Evolutionary conservation across 1,140 invertebrate species (phyloP).

Genomic region (Dufourea novaeangliae): DNA sequence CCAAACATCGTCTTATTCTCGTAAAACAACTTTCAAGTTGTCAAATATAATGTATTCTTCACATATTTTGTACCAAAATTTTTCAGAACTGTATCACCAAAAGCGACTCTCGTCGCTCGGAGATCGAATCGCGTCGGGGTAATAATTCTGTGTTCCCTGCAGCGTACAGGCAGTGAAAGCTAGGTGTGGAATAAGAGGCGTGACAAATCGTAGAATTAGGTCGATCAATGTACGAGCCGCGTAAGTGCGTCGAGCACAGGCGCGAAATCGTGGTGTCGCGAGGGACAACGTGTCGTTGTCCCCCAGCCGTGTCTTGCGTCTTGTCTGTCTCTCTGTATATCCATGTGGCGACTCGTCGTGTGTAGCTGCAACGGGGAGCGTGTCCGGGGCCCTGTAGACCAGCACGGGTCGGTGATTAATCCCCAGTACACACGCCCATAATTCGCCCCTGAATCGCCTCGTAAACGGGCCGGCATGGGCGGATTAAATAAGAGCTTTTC

Average conservation of each 20-base stretch:
- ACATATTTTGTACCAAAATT: too few species aligned
- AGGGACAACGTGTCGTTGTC: constrained; percentile 6
- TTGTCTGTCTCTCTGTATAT: constrained; percentile 35
- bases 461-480: constrained; percentile 44
- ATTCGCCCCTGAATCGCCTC: constrained; percentile 65
- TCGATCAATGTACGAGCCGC: constrained; percentile 62
- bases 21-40: too few species aligned
- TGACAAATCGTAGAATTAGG: constrained; percentile 73
- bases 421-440: constrained; percentile 54
- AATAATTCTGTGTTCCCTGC: constrained; percentile 48
- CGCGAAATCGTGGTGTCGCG: constrained; percentile 42
- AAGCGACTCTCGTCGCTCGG: constrained; percentile 1
- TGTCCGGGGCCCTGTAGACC: constrained; percentile 20
- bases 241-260: constrained; percentile 51
- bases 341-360: too few species aligned
- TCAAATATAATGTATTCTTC: too few species aligned
- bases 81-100: too few species aligned
- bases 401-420: constrained; percentile 57
- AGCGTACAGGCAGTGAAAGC: constrained; percentile 68
- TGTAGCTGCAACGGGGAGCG: constrained; percentile 1
- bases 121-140: neutral
- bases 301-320: constrained; percentile 28
- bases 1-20: too few species aligned
- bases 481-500: constrained; percentile 64
- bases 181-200: constrained; percentile 73